These are phyloP conservation scores for Dusona sp. DNA, from an alignment of 2,888 invertebrate genomes.

Conservation along the genomic window DNA sequence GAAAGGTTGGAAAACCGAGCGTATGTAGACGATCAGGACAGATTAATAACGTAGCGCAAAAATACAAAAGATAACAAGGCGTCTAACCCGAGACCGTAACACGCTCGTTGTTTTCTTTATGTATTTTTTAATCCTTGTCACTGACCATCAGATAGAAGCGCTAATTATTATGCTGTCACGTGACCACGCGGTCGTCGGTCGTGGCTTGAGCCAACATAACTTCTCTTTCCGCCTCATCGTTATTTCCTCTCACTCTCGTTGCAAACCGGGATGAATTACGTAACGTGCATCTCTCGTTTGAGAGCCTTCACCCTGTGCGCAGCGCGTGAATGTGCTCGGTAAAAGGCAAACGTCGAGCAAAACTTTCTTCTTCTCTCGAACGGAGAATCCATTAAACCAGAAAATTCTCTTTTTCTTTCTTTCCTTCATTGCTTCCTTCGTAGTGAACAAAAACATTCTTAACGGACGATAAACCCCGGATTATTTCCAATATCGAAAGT, in stretches of 20 bases:
- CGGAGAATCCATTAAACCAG: slow-evolving; percentile 38
- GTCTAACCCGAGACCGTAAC: slow-evolving; percentile 20
- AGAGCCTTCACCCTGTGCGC: slow-evolving; percentile 45
- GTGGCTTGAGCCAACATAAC: neutral
- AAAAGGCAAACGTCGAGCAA: slow-evolving; percentile 55
- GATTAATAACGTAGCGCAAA: neutral
- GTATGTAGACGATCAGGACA: neutral
- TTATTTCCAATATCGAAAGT: slow-evolving; percentile 10
- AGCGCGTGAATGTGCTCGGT: slow-evolving; percentile 38
- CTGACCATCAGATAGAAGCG: slow-evolving; percentile 43
- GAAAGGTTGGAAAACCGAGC: neutral
- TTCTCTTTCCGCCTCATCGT: slow-evolving; percentile 38
- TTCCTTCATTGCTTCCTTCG: neutral
- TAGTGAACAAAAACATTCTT: neutral
- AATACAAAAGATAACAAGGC: neutral
- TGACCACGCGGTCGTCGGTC: slow-evolving; percentile 27
- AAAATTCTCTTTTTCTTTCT: slow-evolving; percentile 4
- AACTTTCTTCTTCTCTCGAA: slow-evolving; percentile 61
- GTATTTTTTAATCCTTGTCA: slow-evolving; percentile 45
- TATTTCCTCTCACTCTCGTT: slow-evolving; percentile 47
- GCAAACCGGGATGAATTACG: slow-evolving; percentile 46
- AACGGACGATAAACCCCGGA: neutral
- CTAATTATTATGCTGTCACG: slow-evolving; percentile 51
- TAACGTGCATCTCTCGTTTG: slow-evolving; percentile 38
- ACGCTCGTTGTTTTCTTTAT: slow-evolving; percentile 6